phyloP scores from a whole-genome alignment of 2,797 vertebrate species.

The Sebastes dallii region DNA sequence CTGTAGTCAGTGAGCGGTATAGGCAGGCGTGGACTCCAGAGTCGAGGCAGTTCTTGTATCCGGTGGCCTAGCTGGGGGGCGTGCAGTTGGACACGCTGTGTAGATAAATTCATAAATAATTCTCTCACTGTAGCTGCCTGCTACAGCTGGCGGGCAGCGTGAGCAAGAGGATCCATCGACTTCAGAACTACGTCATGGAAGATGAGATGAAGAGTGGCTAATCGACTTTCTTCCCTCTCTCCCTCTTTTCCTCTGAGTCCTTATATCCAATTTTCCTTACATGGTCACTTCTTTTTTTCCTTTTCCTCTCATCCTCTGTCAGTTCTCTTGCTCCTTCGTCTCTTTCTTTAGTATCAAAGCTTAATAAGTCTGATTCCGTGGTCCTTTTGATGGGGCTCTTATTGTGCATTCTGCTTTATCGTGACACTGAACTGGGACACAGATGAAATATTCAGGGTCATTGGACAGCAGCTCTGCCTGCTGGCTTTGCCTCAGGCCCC shows the following conservation, averaged over 20 bases:
- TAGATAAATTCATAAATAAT: conserved; percentile 69
- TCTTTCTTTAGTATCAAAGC: conserved; percentile 4
- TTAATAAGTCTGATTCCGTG: conserved; percentile 1
- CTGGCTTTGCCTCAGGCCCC: conserved; percentile 20
- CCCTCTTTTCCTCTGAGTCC: background rate
- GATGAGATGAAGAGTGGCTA: background rate
- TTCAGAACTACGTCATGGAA: conserved; percentile 42
- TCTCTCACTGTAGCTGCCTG: conserved; percentile 39
- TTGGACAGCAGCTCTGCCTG: background rate
- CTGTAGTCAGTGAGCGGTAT: conserved; percentile 7
- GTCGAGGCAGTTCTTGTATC: conserved; percentile 25
- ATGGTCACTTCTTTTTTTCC: conserved; percentile 3
- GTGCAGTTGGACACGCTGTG: conserved; percentile 37
- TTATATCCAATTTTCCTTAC: conserved; percentile 15
- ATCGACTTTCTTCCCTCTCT: background rate
- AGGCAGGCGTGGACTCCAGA: conserved; percentile 23
- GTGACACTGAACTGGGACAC: conserved; percentile 24
- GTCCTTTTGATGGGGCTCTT: background rate
- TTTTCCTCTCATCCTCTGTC: background rate
- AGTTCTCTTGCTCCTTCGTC: background rate
- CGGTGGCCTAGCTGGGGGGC: conserved; percentile 22
- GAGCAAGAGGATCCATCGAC: conserved; percentile 40
- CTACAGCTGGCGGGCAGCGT: conserved; percentile 38
- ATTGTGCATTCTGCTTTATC: conserved; percentile 27
- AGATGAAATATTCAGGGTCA: conserved; percentile 49